Percentiles rank a stretch among this genome's conserved stretches.
Evolutionary conservation across 37 sponge, comb jelly and placozoan species (phyloP).

Genomic region (Eunapius fragilis): DNA sequence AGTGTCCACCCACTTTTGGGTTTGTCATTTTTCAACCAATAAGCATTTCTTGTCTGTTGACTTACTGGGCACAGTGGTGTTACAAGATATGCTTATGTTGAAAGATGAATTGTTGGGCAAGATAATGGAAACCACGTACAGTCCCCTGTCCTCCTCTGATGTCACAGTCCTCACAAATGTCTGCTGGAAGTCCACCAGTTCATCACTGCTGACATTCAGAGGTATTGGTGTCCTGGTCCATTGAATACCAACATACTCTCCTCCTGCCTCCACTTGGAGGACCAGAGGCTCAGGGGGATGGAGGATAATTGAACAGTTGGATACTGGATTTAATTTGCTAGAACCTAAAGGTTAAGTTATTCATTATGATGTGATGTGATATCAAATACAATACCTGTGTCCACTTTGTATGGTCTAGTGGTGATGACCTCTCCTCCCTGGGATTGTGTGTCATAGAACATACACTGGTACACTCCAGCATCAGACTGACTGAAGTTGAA

Average conservation of each 20-base stretch:
- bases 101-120: not conserved
- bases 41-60: too few species aligned
- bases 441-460: not conserved
- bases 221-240: not conserved
- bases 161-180: not conserved
- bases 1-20: too few species aligned
- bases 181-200: not conserved
- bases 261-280: not conserved
- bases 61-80: too few species aligned
- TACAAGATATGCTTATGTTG: too few species aligned
- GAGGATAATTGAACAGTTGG: not conserved
- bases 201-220: not conserved
- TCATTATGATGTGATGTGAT: not conserved
- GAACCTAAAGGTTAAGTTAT: not conserved
- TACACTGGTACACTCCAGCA: not conserved
- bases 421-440: not conserved
- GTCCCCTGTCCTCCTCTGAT: not conserved
- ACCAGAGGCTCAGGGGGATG: not conserved
- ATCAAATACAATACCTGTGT: not conserved
- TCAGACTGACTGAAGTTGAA: not conserved
- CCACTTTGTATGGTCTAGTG: not conserved
- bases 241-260: not conserved
- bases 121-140: not conserved
- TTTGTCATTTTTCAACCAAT: too few species aligned
- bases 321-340: not conserved